Base-by-base conservation (phyloP, 2,113 vertebrate species). In the Uropsilus gracilis region DNA sequence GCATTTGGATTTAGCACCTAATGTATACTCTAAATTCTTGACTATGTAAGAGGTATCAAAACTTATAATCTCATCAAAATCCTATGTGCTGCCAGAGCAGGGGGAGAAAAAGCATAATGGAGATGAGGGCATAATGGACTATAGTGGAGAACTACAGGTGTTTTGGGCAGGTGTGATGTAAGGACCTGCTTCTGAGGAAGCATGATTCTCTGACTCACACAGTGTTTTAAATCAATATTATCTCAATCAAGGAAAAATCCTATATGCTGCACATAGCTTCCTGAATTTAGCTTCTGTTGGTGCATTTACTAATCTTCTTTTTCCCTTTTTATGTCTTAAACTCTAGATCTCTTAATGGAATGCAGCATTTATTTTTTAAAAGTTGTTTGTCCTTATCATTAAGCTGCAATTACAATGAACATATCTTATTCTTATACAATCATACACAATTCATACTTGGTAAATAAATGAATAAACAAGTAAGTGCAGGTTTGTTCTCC, bases 1-100 rank as follows among this genome's bases (percentile, higher is more conserved):
- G 17, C 8, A 32, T 77, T 93, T 93, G n/a, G n/a, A 75, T 88
- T 94, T 94, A 90, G 34, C n/a, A 84, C 32, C 13, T 46, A 82
- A 92, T 59, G 22, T 34, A 71, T 82, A 72, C 32, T 91, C 17
- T 77, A 68, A 90, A 55, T 73, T 57, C 61, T 73, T 73, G 44
- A 8, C 10, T 83, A 9, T 46, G 5, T 68, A 89, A 93, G n/a
- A 85, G 26, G 61, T 73, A 77, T 72, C 28, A 66, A 81, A 80
- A 90, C 17, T 61, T 16, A 57, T 42, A 82, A 77, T 64, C 34
- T 75, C 53, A 59, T 66, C 20, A 63, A 82, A 73, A 91, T 64
- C n/a, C 28, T 28, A 30, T 72, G 42, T 44, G 39, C 13, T 72
- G 28, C 66, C 22, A 55, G 20, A 55, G 18, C n/a, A 20, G 53